phyloP scores from a whole-genome alignment of 2,797 vertebrate species.

The Cynopterus sphinx region DNA sequence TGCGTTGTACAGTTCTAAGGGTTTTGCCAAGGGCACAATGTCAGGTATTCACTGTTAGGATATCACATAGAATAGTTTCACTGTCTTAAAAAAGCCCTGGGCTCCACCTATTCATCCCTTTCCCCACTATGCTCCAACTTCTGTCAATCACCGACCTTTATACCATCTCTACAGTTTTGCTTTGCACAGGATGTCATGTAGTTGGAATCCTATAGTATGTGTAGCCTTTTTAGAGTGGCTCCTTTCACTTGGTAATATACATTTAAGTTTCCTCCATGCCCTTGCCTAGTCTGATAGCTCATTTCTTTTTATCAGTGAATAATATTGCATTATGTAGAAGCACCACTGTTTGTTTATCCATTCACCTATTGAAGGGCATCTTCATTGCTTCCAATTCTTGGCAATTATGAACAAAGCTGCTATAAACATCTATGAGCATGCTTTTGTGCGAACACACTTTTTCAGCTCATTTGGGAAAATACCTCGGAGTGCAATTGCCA shows the following conservation, averaged over 20 bases:
- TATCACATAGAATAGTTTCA: not conserved
- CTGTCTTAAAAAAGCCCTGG: not conserved
- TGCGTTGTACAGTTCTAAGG: not conserved
- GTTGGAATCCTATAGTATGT: not conserved
- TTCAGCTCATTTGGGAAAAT: not conserved
- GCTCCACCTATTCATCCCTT: not conserved
- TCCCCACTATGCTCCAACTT: not conserved
- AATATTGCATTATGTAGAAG: not conserved
- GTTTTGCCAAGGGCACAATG: not conserved
- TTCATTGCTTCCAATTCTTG: not conserved
- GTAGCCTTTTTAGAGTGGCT: not conserved
- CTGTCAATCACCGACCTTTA: not conserved
- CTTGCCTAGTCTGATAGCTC: not conserved
- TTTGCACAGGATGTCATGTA: not conserved
- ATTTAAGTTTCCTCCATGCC: not conserved
- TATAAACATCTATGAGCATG: not conserved
- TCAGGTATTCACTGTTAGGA: not conserved
- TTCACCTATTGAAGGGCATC: not conserved
- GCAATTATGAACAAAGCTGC: not conserved
- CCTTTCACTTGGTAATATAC: not conserved
- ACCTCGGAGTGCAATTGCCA: not conserved
- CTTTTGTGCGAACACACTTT: not conserved
- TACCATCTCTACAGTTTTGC: not conserved
- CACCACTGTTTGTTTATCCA: not conserved
- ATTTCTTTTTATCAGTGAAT: not conserved